These are phyloP conservation scores for Drosophila biarmipes DNA, from an alignment of 1,140 invertebrate species.

Conservation along the genomic window DNA sequence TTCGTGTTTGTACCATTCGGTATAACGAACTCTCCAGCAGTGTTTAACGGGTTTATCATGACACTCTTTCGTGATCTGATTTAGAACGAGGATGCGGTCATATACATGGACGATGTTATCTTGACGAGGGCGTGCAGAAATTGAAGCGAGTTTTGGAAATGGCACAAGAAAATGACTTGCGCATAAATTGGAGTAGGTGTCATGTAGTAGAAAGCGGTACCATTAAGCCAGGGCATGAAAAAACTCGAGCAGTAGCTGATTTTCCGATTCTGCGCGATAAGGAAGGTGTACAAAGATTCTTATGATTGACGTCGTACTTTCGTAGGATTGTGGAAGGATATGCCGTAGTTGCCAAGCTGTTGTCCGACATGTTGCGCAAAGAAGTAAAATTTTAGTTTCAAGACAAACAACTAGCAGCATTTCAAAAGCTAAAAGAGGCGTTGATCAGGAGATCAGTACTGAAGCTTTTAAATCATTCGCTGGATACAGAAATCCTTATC, in stretches of 20 bases:
- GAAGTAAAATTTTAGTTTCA: too few relatives aligned
- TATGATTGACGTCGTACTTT: background rate
- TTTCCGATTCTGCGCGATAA: background rate
- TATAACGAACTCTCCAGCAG: constrained; percentile 1
- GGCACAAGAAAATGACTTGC: too few relatives aligned
- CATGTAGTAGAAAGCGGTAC: too few relatives aligned
- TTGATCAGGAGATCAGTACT: constrained; percentile 38
- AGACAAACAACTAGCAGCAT: background rate
- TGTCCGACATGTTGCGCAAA: too few relatives aligned
- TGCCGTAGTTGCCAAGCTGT: background rate
- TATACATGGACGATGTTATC: too few relatives aligned
- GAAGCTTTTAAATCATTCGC: constrained; percentile 29
- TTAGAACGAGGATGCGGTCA: too few relatives aligned
- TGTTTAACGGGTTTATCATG: background rate
- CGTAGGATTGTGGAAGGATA: background rate
- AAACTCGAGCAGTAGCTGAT: background rate
- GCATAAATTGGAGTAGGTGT: too few relatives aligned
- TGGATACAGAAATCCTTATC: too few relatives aligned
- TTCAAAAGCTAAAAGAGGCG: background rate
- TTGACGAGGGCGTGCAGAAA: too few relatives aligned
- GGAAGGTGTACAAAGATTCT: background rate
- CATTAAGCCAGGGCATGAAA: background rate
- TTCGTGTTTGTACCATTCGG: constrained; percentile 5
- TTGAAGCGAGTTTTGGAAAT: too few relatives aligned
- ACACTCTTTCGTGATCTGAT: too few relatives aligned